Conservation (phyloP, 2,888 invertebrate genomes). For the Epinotia bilunana region DNA sequence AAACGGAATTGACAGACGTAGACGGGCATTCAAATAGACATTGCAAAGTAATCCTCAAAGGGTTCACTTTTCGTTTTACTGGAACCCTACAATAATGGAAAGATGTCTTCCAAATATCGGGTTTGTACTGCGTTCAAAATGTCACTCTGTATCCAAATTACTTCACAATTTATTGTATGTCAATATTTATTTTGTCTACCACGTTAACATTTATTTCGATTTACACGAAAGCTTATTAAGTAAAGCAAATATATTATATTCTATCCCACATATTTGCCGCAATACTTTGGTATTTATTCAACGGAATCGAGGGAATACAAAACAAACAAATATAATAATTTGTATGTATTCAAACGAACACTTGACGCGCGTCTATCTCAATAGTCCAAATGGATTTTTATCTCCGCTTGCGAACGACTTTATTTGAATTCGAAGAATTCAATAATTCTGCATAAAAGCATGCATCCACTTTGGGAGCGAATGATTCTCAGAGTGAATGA, state of each 20-base stretch:
- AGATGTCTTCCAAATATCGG: too few relatives aligned
- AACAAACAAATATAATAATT: slow-evolving; percentile 32
- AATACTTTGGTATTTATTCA: slow-evolving; percentile 32
- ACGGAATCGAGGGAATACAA: slow-evolving; percentile 19
- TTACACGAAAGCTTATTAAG: slow-evolving; percentile 9
- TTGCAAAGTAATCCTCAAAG: too few relatives aligned
- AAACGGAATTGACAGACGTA: too few relatives aligned
- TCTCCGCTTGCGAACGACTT: slow-evolving; percentile 58
- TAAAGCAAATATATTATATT: slow-evolving; percentile 19
- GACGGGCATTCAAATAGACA: too few relatives aligned
- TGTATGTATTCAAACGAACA: slow-evolving; percentile 14
- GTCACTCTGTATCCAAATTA: too few relatives aligned
- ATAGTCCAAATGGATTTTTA: slow-evolving; percentile 68
- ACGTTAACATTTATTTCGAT: background rate
- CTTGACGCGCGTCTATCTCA: slow-evolving; percentile 48
- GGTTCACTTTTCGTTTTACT: too few relatives aligned
- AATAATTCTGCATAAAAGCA: slow-evolving; percentile 75
- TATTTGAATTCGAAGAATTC: slow-evolving; percentile 68
- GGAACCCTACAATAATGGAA: too few relatives aligned
- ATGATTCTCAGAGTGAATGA: slow-evolving; percentile 60
- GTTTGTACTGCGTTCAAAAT: too few relatives aligned
- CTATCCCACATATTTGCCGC: slow-evolving; percentile 15
- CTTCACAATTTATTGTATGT: background rate
- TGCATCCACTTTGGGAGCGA: slow-evolving; percentile 64
- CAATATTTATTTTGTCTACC: background rate